These are phyloP conservation scores for Nomada lathburiana DNA, from an alignment of 2,888 invertebrate species.

Conservation along the genomic window DNA sequence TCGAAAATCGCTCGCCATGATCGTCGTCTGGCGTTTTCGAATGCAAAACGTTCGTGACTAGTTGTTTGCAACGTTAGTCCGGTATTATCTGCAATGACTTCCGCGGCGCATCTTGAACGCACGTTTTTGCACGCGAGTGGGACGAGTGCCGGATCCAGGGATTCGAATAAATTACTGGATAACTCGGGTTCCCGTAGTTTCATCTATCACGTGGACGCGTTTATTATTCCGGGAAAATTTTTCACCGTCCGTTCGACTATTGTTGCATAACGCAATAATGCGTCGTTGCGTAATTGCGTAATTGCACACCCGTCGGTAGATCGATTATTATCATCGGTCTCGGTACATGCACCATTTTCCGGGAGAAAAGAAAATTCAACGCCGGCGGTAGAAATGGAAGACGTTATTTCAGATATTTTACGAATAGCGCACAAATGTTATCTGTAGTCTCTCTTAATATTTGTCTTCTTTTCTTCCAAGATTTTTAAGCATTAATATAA, in stretches of 20 bases:
- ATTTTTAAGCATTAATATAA: too few species aligned
- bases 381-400: too few species aligned
- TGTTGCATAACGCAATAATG: constrained; percentile 22
- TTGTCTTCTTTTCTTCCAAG: too few species aligned
- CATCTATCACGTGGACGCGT: constrained; percentile 5
- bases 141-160: not conserved
- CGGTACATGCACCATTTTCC: not conserved
- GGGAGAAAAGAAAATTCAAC: too few species aligned
- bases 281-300: constrained; percentile 7
- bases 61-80: constrained; percentile 20
- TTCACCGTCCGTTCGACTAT: not conserved
- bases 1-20: constrained; percentile 25
- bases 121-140: constrained; percentile 25
- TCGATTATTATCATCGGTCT: not conserved
- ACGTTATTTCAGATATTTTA: too few species aligned
- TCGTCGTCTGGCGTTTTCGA: not conserved
- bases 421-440: too few species aligned
- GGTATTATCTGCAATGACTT: constrained; percentile 39
- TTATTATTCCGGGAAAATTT: not conserved
- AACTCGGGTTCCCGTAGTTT: not conserved
- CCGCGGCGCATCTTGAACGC: constrained; percentile 27
- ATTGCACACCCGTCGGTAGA: not conserved
- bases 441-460: too few species aligned
- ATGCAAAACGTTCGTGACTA: constrained; percentile 19
- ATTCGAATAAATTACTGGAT: constrained; percentile 25